Percentiles rank a stretch among this genome's conserved stretches.
These are phyloP conservation scores for Sanderia malayensis DNA, from an alignment of 30 jellyfish, hydroid and myxozoan genomes.

Conservation along the genomic window DNA sequence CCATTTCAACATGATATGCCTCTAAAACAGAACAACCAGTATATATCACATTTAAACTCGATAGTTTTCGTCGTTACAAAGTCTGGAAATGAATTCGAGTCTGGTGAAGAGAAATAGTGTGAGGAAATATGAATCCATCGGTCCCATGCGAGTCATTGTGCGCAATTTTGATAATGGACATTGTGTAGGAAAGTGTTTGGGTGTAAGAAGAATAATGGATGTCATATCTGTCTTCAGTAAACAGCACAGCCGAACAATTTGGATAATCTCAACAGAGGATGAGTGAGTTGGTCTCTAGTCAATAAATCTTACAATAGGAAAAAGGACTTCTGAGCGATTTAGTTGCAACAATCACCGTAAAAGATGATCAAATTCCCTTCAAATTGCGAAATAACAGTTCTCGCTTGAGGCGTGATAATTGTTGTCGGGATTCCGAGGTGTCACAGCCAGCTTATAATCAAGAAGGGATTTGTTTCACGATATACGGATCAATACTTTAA, in stretches of 20 bases:
- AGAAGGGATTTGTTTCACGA: too few relatives aligned
- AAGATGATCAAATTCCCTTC: conserved; percentile 4
- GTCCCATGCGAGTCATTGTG: neutral
- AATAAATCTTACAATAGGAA: conserved; percentile 33
- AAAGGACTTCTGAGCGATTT: conserved; percentile 1
- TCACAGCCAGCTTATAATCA: too few relatives aligned
- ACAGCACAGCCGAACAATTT: conserved; percentile 27
- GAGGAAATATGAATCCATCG: neutral
- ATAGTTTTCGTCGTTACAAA: too few relatives aligned
- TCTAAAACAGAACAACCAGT: too few relatives aligned
- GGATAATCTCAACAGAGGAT: conserved; percentile 3
- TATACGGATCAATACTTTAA: too few relatives aligned
- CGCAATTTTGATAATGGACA: neutral
- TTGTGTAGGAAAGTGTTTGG: conserved; percentile 5
- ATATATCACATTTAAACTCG: too few relatives aligned
- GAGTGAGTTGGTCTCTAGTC: conserved; percentile 39
- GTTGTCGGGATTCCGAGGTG: too few relatives aligned
- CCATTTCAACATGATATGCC: too few relatives aligned
- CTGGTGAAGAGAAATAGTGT: too few relatives aligned
- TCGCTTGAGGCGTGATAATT: too few relatives aligned
- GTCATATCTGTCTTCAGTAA: conserved; percentile 33
- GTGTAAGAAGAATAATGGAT: neutral
- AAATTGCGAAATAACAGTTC: too few relatives aligned
- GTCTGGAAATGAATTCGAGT: too few relatives aligned
- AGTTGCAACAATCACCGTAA: neutral